Evolutionary conservation across 1,140 invertebrate genomes (phyloP), one percentile per base, ranked within the genome.

Genomic region (Scylla paramamosain): DNA sequence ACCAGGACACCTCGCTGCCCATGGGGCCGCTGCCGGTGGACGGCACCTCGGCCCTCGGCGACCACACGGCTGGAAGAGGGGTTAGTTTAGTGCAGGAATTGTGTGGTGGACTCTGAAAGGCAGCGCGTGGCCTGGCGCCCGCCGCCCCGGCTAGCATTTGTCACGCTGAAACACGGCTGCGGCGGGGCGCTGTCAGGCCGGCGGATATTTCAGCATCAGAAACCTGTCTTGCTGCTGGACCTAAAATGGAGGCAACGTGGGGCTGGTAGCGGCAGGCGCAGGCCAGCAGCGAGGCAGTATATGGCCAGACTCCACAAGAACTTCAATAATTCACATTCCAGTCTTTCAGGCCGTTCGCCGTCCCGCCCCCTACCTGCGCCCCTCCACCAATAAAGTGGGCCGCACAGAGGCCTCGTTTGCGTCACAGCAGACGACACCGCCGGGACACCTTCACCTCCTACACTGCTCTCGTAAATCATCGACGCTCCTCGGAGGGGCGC

Each of bases 1-100:
- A 99, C 96, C 96, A 96, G 16, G 95, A 96, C n/a, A 91, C 94
- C 52, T 93, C 97, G 96, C 32, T 96, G 94, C 46, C 52, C 32
- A 84, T 94, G 83, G 95, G 96, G 48, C 84, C 87, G 29, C 77
- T 91, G 6, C 91, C 95, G 6, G 92, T 91, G 86, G 84, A 31
- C 29, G 94, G 93, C 12, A 94, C 93, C 91, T 96, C 91, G 8
- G 93, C 93, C 83, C 94, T 95, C 25, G 92, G 52, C 16, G 95
- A 45, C 86, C 87, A 90, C 45, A 48, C 39, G 28, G 94, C 95
- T 94, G 87, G 45, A 39, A 31, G 83, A 86, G 86, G 82, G 16
- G n/a, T 16, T 10, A 67, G 88, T 25, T 83, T 77, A 77, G 67
- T 77, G n/a, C 6, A 20, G 67, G 20, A 77, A 77, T 77, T 7